Percentiles rank a stretch among this genome's conserved stretches.
These are phyloP conservation scores for Antedon mediterranea DNA, from an alignment of 53 echinoderm and acorn worm genomes.

Conservation along the genomic window DNA sequence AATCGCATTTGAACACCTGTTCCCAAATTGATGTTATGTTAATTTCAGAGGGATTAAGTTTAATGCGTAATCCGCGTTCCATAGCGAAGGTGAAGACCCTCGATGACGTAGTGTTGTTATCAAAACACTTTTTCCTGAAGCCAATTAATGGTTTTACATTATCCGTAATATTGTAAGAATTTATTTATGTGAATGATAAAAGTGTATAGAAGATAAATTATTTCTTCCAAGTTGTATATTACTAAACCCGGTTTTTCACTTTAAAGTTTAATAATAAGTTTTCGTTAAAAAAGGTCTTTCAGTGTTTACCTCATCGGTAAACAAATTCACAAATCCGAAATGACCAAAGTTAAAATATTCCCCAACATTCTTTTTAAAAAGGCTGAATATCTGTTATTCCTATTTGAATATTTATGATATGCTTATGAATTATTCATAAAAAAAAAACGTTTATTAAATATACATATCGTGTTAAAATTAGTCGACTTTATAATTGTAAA, in stretches of 20 bases:
- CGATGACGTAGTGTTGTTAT: background rate
- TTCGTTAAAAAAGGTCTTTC: background rate
- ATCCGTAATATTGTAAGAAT: background rate
- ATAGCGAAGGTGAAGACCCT: background rate
- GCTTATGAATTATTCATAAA: too few relatives aligned
- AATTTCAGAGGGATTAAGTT: background rate
- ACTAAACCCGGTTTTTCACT: background rate
- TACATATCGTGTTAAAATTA: background rate
- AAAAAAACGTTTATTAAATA: background rate
- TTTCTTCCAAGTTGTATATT: background rate
- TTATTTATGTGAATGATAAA: background rate
- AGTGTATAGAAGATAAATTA: background rate
- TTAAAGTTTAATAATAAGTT: background rate
- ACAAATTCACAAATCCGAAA: background rate
- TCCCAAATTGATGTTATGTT: background rate
- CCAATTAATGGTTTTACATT: background rate
- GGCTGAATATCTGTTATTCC: background rate
- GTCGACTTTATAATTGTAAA: background rate
- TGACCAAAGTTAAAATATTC: background rate
- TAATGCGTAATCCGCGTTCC: background rate
- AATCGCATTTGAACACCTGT: slow-evolving; percentile 1
- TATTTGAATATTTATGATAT: background rate
- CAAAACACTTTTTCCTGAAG: background rate
- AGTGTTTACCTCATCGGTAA: background rate
- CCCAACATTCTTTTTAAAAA: background rate